Percentiles rank a stretch among this genome's conserved stretches.
Conservation (phyloP, 37 sponge, comb jelly and placozoan species). For the Cliona cf. orientalis region DNA sequence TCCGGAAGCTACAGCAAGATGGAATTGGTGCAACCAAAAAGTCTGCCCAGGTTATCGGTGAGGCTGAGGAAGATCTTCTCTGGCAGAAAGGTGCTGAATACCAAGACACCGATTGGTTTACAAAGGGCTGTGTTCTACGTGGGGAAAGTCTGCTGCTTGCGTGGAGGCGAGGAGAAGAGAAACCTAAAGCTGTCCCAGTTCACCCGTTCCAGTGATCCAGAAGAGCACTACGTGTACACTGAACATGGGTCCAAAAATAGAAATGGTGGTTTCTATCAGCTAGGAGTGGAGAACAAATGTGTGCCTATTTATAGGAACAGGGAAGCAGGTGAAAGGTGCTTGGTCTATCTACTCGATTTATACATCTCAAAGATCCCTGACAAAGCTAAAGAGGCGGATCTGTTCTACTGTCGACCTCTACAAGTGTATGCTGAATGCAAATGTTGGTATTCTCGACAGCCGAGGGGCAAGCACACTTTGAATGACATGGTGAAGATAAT, state of each 20-base stretch:
- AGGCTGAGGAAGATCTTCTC: too few relatives aligned
- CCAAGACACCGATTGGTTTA: not conserved
- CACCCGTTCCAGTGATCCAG: not conserved
- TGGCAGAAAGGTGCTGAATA: too few relatives aligned
- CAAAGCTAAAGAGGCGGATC: not conserved
- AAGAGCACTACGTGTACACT: too few relatives aligned
- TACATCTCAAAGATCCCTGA: not conserved
- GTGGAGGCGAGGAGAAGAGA: not conserved
- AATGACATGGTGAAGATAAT: not conserved
- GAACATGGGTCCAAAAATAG: not conserved
- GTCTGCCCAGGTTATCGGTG: not conserved
- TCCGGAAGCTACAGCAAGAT: not conserved
- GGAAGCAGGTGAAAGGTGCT: not conserved
- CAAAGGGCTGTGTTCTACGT: not conserved
- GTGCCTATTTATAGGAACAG: not conserved
- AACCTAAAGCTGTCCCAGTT: not conserved
- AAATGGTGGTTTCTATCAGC: not conserved
- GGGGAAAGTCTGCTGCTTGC: too few relatives aligned
- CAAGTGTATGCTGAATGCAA: not conserved
- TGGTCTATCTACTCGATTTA: not conserved
- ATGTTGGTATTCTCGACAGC: not conserved
- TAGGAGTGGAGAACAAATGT: not conserved
- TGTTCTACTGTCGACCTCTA: not conserved
- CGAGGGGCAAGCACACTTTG: not conserved
- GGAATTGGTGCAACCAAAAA: not conserved